Percentiles rank a stretch among this genome's conserved stretches.
Evolutionary conservation across 2,797 vertebrate genomes (phyloP).

Genomic region (Pseudotriccus pelzelni): DNA sequence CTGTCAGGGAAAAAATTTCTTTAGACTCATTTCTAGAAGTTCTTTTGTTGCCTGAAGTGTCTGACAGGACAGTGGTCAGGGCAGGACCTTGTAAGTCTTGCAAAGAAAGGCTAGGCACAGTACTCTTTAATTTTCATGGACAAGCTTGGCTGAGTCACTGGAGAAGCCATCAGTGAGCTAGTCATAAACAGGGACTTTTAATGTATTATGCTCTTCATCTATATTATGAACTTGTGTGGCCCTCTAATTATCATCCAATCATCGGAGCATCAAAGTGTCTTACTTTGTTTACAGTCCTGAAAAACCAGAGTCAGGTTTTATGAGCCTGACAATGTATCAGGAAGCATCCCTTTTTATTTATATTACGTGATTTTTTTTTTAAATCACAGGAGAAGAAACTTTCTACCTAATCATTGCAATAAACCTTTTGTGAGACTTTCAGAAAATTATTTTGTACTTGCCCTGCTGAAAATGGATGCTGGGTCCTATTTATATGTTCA

Average conservation of each 20-base stretch:
- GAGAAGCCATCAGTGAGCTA: background rate
- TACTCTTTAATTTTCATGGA: conserved; percentile 7
- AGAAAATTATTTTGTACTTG: conserved; percentile 15
- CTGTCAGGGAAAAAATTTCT: background rate
- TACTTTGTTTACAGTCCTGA: conserved; percentile 3
- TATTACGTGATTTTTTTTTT: background rate
- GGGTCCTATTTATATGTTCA: background rate
- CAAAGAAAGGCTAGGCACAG: background rate
- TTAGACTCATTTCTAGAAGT: background rate
- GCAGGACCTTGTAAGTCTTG: background rate
- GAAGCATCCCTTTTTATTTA: background rate
- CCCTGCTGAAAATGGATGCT: background rate
- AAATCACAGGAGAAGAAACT: background rate
- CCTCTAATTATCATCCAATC: conserved; percentile 18
- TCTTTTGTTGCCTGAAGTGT: background rate
- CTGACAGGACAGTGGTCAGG: background rate
- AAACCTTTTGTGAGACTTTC: conserved; percentile 27
- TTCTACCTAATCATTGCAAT: conserved; percentile 4
- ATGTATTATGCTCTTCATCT: background rate
- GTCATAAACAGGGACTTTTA: background rate
- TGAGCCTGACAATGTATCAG: background rate
- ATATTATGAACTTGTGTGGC: conserved; percentile 15
- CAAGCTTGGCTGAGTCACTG: background rate
- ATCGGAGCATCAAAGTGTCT: conserved; percentile 15
- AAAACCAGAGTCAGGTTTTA: conserved; percentile 16